phyloP scores from a whole-genome alignment of 2,888 invertebrate species.

The Heliothis peltigera region DNA sequence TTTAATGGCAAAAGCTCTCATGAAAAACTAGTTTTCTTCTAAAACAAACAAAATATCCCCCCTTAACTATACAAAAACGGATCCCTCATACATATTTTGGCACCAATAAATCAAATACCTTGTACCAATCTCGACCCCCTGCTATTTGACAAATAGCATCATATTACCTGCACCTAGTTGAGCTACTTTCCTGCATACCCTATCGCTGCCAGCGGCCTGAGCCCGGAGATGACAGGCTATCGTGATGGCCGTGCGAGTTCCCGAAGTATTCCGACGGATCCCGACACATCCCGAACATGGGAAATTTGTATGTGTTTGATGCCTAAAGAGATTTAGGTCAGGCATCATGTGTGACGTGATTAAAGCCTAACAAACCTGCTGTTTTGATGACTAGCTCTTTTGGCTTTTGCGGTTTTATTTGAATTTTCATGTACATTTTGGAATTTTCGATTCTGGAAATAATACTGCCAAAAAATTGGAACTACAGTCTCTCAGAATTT shows the following conservation, averaged over 20 bases:
- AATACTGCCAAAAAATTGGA: too few species aligned
- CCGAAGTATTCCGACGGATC: neutral
- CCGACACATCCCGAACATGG: neutral
- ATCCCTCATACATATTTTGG: neutral
- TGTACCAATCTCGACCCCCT: neutral
- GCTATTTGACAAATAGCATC: constrained; percentile 23
- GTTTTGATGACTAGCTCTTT: neutral
- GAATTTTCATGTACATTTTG: too few species aligned
- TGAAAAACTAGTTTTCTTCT: too few species aligned
- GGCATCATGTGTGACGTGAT: constrained; percentile 1
- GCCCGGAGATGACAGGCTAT: constrained; percentile 51
- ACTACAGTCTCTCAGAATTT: too few species aligned
- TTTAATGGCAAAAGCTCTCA: too few species aligned
- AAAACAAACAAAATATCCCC: too few species aligned
- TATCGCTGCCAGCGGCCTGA: constrained; percentile 19
- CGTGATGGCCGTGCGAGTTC: constrained; percentile 1
- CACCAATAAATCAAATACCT: constrained; percentile 4
- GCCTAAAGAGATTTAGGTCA: constrained; percentile 20
- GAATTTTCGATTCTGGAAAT: too few species aligned
- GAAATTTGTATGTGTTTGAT: constrained; percentile 26
- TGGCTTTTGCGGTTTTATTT: neutral
- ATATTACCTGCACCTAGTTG: neutral
- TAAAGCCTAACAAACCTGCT: constrained; percentile 6
- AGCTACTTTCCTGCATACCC: constrained; percentile 13
- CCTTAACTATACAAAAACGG: too few species aligned